Conservation (phyloP, 2,888 invertebrate species). For the Cotesia congregata region DNA sequence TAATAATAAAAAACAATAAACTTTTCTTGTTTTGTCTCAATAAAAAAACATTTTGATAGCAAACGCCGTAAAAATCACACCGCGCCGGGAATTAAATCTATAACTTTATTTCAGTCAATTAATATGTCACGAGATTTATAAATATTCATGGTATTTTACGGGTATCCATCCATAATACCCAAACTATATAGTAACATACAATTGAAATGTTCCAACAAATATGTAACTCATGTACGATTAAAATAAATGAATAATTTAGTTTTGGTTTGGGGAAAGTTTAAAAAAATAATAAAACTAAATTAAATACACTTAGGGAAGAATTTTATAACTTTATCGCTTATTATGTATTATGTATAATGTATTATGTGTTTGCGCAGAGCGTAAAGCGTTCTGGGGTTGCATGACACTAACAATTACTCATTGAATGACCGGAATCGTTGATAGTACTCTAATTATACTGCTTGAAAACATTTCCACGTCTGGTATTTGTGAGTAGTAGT, state of each 20-base stretch:
- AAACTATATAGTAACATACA: not conserved
- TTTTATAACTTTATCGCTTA: no score
- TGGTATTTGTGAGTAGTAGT: constrained; percentile 13
- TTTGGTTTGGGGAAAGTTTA: not conserved
- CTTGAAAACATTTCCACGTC: constrained; percentile 21
- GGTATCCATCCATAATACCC: not conserved
- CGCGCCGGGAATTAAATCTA: constrained; percentile 60
- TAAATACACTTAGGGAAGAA: no score
- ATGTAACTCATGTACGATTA: not conserved
- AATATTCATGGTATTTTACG: not conserved
- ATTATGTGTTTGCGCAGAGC: not conserved
- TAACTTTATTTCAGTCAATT: constrained; percentile 38
- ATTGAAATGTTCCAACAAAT: not conserved
- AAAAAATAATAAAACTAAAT: not conserved
- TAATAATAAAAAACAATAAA: no score
- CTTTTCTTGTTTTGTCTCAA: no score
- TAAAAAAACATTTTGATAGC: no score
- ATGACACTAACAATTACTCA: not conserved
- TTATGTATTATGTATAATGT: not conserved
- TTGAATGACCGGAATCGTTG: constrained; percentile 3
- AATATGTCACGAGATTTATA: not conserved
- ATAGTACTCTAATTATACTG: constrained; percentile 30
- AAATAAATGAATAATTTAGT: not conserved
- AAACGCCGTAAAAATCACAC: no score
- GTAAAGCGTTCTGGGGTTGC: not conserved